Percentiles rank a stretch among this genome's conserved stretches.
These are phyloP conservation scores for Aradophagus sp. DNA, from an alignment of 1,140 invertebrate species.

Conservation along the genomic window DNA sequence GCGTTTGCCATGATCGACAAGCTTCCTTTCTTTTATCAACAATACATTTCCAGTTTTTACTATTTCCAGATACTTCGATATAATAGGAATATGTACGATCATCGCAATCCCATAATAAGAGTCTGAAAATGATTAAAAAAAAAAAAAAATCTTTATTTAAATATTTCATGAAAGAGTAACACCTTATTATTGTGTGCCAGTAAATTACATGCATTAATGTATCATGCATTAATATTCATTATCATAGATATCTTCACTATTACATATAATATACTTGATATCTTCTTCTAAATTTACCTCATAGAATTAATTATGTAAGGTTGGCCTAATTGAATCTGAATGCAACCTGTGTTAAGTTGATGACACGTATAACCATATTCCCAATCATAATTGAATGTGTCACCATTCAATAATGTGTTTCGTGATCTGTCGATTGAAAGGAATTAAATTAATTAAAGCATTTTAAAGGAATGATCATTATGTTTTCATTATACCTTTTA, in stretches of 20 bases:
- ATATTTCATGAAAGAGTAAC: too few species aligned
- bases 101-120: constrained; percentile 98
- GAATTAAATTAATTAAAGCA: constrained; percentile 24
- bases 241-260: too few species aligned
- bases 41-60: constrained; percentile 91
- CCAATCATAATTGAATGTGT: constrained; percentile 97
- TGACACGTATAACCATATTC: constrained; percentile 99
- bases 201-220: too few species aligned
- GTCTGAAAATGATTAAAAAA: constrained; percentile 70
- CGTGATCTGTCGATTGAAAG: constrained; percentile 80
- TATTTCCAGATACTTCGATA: constrained; percentile 95
- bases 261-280: not conserved
- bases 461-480: not conserved
- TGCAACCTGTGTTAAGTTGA: constrained; percentile 95
- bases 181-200: too few species aligned
- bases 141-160: too few species aligned
- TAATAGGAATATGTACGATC: constrained; percentile 96
- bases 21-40: constrained; percentile 84
- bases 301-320: constrained; percentile 95
- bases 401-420: constrained; percentile 97
- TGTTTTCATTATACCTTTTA: too few species aligned
- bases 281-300: constrained; percentile 76
- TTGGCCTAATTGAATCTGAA: constrained; percentile 96
- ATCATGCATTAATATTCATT: too few species aligned
- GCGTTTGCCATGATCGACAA: constrained; percentile 94